Percentiles rank a stretch among this genome's conserved stretches.
Conservation (phyloP, 2,113 vertebrate genomes). For the Pygoscelis antarcticus region DNA sequence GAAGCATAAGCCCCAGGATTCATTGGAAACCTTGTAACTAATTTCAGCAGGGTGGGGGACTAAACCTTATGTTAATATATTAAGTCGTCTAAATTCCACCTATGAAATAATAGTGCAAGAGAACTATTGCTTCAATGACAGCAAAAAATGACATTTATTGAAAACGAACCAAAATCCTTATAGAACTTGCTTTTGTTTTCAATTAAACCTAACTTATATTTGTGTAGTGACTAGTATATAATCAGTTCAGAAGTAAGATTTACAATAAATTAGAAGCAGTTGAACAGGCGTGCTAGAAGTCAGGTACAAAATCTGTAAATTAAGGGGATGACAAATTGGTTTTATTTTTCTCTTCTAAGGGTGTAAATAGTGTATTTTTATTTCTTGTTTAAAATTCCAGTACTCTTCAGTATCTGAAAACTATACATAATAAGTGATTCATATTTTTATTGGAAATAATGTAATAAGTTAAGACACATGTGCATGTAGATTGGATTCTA, state of each 20-base stretch:
- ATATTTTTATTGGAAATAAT: background rate
- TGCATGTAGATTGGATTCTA: background rate
- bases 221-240: background rate
- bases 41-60: background rate
- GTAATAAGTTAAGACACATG: background rate
- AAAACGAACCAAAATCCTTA: background rate
- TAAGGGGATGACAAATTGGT: background rate
- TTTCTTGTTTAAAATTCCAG: background rate
- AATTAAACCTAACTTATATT: background rate
- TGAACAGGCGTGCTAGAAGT: background rate
- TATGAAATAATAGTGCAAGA: background rate
- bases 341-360: background rate
- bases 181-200: background rate
- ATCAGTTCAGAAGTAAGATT: background rate
- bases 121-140: background rate
- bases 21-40: background rate
- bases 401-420: background rate
- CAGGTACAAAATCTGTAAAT: background rate
- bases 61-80: background rate
- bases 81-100: background rate
- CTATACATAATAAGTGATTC: background rate
- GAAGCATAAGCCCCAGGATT: background rate
- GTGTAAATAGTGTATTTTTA: background rate
- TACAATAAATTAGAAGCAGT: background rate
- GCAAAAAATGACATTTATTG: background rate